Conservation (phyloP, 2,113 vertebrate genomes). For the Halichoerus grypus region DNA sequence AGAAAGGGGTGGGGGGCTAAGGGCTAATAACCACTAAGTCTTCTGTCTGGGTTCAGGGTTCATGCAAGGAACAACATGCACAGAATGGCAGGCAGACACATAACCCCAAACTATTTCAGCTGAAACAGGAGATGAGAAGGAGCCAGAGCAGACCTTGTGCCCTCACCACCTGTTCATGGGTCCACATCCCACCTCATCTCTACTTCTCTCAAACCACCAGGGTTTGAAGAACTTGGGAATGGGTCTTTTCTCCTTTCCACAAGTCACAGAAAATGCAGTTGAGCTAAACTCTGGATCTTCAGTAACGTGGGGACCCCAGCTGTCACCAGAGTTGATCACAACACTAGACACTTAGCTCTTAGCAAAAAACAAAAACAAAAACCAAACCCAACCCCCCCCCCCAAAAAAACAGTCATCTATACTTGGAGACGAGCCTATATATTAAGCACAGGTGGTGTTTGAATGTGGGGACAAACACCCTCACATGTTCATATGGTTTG, state of each 20-base stretch:
- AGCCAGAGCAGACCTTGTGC: not conserved
- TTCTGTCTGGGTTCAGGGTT: not conserved
- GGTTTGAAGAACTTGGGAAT: not conserved
- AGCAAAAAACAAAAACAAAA: not conserved
- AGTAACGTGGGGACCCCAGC: not conserved
- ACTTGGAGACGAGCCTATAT: not conserved
- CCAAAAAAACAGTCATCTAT: not conserved
- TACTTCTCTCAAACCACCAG: not conserved
- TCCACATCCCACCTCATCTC: too few species aligned
- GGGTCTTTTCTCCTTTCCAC: not conserved
- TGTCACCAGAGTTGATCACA: not conserved
- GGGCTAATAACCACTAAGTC: not conserved
- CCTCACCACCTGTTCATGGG: not conserved
- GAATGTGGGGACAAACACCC: not conserved
- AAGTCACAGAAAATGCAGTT: not conserved
- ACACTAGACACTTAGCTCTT: not conserved
- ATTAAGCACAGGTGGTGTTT: not conserved
- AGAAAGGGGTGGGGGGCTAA: not conserved
- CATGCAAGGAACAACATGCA: fast-evolving
- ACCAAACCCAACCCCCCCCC: too few species aligned
- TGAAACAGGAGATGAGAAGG: not conserved
- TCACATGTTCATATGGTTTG: not conserved
- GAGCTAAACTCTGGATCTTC: not conserved
- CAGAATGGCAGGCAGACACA: not conserved
- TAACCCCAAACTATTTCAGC: not conserved